phyloP scores from a whole-genome alignment of 2,888 invertebrate genomes.

The Desoria tigrina region DNA sequence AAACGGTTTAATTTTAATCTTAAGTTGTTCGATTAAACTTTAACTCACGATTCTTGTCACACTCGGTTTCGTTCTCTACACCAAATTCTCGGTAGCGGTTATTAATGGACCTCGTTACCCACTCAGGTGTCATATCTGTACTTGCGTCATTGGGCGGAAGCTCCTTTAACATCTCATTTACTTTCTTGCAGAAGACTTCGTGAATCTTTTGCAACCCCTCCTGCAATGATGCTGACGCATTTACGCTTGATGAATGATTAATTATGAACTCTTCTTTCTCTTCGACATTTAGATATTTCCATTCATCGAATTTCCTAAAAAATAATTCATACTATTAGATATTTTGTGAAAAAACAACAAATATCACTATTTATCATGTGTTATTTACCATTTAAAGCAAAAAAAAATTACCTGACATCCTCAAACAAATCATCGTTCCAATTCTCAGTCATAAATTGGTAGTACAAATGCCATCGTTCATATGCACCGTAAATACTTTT shows the following conservation, averaged over 20 bases:
- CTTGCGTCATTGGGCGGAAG: not conserved
- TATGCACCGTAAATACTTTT: conserved; percentile 37
- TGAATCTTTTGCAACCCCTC: not conserved
- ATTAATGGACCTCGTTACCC: not conserved
- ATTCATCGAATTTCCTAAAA: not conserved
- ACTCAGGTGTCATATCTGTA: not conserved
- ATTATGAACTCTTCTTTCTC: not conserved
- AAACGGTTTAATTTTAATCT: too few relatives aligned
- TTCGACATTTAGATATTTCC: not conserved
- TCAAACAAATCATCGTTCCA: too few relatives aligned
- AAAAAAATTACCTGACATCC: too few relatives aligned
- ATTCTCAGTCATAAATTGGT: conserved; percentile 20
- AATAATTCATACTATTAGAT: too few relatives aligned
- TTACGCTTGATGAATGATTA: not conserved
- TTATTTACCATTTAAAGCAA: too few relatives aligned
- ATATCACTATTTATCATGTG: too few relatives aligned
- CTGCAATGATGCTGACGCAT: not conserved
- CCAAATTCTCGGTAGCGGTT: not conserved
- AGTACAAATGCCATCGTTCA: conserved; percentile 23
- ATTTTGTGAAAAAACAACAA: too few relatives aligned
- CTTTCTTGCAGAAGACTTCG: not conserved
- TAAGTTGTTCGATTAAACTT: too few relatives aligned
- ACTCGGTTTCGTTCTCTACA: not conserved
- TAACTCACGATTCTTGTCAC: too few relatives aligned
- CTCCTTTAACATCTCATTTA: not conserved